Conservation (phyloP, 2,888 invertebrate genomes). For the Plagiodera versicolora region DNA sequence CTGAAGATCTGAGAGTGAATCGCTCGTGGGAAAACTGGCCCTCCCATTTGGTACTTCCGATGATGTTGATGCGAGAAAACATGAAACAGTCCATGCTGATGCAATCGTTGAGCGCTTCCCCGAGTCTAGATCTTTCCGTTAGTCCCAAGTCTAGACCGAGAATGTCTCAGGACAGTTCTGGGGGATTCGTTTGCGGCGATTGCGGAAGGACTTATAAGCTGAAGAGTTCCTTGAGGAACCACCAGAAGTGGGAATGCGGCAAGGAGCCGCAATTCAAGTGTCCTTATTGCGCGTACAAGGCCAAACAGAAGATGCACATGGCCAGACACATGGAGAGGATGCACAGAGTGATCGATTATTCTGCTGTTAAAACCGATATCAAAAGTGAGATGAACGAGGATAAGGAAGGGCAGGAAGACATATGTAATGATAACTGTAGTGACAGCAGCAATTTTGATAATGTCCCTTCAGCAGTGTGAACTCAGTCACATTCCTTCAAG, state of each 20-base stretch:
- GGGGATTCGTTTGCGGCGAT: conserved; percentile 75
- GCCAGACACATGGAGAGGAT: conserved; percentile 81
- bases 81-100: conserved; percentile 52
- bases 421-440: conserved; percentile 18
- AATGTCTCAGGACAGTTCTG: conserved; percentile 41
- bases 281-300: conserved; percentile 80
- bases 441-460: conserved; percentile 13
- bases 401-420: conserved; percentile 24
- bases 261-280: conserved; percentile 84
- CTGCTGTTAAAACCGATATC: conserved; percentile 47
- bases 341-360: conserved; percentile 63
- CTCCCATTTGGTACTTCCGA: conserved; percentile 72
- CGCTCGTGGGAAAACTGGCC: conserved; percentile 75
- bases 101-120: conserved; percentile 39
- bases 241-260: conserved; percentile 85
- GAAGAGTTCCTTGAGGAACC: conserved; percentile 81
- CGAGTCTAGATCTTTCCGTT: conserved; percentile 36
- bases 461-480: not conserved
- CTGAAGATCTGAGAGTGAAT: conserved; percentile 71
- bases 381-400: conserved; percentile 39
- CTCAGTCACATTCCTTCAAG: not conserved
- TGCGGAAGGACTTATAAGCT: conserved; percentile 85
- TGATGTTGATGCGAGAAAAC: conserved; percentile 63
- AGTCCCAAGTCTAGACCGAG: conserved; percentile 29
- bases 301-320: conserved; percentile 84